A percentile compares a stretch with the other conserved stretches of the same genome.
These are phyloP conservation scores for Pandemis corylana DNA, from an alignment of 2,888 invertebrate genomes.

Conservation along the genomic window DNA sequence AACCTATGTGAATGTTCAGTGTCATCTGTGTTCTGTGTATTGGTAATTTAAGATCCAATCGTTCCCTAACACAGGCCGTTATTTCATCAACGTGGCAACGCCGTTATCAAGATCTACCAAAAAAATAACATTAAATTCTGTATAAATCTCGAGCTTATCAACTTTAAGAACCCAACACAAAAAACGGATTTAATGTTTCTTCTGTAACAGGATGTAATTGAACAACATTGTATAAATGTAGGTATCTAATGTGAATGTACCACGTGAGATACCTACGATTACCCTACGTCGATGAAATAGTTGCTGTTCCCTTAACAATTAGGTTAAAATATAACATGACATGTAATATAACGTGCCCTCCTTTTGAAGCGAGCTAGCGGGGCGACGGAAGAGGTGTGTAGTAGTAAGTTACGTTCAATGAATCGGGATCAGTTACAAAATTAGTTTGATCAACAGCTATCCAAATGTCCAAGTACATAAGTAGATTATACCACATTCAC, in stretches of 20 bases:
- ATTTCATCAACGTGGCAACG: conserved; percentile 43
- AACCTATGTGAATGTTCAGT: conserved; percentile 57
- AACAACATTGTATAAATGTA: not conserved
- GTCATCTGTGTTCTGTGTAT: conserved; percentile 57
- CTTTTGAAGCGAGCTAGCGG: conserved; percentile 58
- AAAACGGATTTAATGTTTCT: not conserved
- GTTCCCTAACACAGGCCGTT: conserved; percentile 47
- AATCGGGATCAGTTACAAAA: conserved; percentile 32
- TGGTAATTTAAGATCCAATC: conserved; percentile 48
- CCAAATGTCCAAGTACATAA: not conserved
- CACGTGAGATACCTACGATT: conserved; percentile 11
- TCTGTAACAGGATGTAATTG: not conserved
- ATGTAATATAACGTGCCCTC: conserved; percentile 52
- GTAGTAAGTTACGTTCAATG: conserved; percentile 33
- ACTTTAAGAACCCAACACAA: conserved; percentile 9
- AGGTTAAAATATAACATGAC: conserved; percentile 47
- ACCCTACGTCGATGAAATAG: conserved; percentile 54
- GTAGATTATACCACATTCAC: too few relatives aligned
- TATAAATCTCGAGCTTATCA: conserved; percentile 18
- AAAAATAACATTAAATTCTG: not conserved
- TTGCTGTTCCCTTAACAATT: conserved; percentile 57
- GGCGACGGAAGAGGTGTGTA: conserved; percentile 53
- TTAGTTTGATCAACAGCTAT: not conserved
- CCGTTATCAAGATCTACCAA: not conserved
- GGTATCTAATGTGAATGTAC: conserved; percentile 20